Evolutionary conservation across 2,797 vertebrate genomes (phyloP), one percentile per base, ranked within the genome.

Genomic region (Vipera ursinii): DNA sequence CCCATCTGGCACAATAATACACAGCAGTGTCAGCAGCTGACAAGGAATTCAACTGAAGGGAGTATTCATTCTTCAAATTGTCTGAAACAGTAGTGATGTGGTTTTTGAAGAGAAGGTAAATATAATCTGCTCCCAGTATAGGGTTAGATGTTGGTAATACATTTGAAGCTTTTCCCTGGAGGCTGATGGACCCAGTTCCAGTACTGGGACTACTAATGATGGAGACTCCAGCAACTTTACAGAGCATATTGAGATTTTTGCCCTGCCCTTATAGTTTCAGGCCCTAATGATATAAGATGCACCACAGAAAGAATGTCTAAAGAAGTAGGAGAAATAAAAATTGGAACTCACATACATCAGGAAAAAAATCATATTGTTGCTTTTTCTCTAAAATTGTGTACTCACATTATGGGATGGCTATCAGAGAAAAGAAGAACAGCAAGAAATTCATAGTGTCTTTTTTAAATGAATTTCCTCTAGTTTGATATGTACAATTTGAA

Each of bases 61-160:
- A 60, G 8, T 20, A 78, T 8, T 82, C 55, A 24, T 82, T 92
- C 63, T 48, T 89, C 13, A 87, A 55, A 12, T 7, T 28, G 17
- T 85, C 87, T 48, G 20, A 26, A 53, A 87, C 26, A 9, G 61
- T 20, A 8, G 20, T 85, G 13, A 24, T 10, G 10, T n/a, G 6
- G 14, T 14, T 63, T 48, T 51, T 63, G 48, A 2, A 89, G n/a
- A 2, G 69, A 51, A 20, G 57, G 4, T 8, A 28, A n/a, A 20
- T 44, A 89, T 1, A 0, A 3, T 59, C 14, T 51, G 0, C 0
- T 0, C 0, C 28, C 44, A 13, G 0, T 0, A 20, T n/a, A 12
- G 8, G 59, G 22, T 1, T 85, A 38, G 15, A 57, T 38, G 24
- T 0, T 0, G 1, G 9, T 57, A 13, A 92, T 13, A 69, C 87